These are phyloP conservation scores for Neogale vison DNA, from an alignment of 2,113 vertebrate genomes.

Conservation along the genomic window DNA sequence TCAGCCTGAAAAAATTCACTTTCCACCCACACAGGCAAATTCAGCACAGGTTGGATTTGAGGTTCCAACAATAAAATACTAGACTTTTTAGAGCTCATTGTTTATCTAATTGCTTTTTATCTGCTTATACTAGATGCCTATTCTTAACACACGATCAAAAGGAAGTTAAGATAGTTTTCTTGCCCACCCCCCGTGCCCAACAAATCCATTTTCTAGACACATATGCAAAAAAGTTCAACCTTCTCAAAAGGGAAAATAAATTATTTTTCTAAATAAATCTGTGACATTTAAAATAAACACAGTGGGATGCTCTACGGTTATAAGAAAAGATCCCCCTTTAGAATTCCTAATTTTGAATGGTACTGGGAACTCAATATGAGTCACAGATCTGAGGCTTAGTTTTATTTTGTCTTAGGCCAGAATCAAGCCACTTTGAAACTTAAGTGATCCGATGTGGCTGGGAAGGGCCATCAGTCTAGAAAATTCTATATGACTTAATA, in stretches of 20 bases:
- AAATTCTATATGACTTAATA: not conserved
- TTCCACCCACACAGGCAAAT: conserved; percentile 69
- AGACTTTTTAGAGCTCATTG: conserved; percentile 66
- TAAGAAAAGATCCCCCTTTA: conserved; percentile 74
- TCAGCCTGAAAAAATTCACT: conserved; percentile 65
- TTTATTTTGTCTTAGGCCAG: conserved; percentile 54
- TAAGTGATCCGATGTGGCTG: not conserved
- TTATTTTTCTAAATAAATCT: conserved; percentile 81
- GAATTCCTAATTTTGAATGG: conserved; percentile 76
- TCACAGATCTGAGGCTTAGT: conserved; percentile 54
- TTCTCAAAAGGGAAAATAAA: conserved; percentile 73
- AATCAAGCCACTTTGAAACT: not conserved
- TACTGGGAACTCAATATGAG: conserved; percentile 55
- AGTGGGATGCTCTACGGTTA: conserved; percentile 64
- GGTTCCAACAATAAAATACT: conserved; percentile 73
- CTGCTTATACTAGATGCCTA: conserved; percentile 54
- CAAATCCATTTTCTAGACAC: conserved; percentile 65
- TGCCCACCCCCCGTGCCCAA: not conserved
- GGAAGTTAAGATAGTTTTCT: conserved; percentile 41
- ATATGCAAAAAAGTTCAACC: conserved; percentile 65
- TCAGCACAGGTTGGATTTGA: conserved; percentile 70
- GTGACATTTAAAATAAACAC: conserved; percentile 80
- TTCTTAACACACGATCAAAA: conserved; percentile 59
- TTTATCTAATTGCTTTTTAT: conserved; percentile 73
- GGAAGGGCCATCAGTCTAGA: not conserved